Evolutionary conservation across 2,113 vertebrate species (phyloP).

Genomic region (Arenaria interpres): DNA sequence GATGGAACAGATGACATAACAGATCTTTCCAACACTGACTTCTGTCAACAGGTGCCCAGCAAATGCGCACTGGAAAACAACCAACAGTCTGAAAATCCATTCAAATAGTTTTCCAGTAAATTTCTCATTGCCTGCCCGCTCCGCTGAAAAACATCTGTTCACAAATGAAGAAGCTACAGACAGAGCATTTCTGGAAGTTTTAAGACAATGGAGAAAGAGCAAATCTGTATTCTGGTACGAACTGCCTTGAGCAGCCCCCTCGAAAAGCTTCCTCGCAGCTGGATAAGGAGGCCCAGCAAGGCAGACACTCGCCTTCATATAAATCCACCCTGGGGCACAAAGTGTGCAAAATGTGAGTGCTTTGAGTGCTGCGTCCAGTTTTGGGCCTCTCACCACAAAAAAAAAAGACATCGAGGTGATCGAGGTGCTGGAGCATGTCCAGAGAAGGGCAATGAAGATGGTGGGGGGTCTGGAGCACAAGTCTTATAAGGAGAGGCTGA

Average conservation of each 20-base stretch:
- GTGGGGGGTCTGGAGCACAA: too few relatives aligned
- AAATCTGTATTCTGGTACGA: rapidly evolving
- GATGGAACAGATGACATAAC: neutral
- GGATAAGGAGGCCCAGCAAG: neutral
- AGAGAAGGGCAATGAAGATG: too few relatives aligned
- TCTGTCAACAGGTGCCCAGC: conserved; percentile 39
- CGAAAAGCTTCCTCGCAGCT: neutral
- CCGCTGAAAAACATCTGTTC: conserved; percentile 41
- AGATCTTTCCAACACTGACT: conserved; percentile 6
- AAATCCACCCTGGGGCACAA: neutral
- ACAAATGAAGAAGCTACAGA: neutral
- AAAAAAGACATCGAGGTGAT: too few relatives aligned
- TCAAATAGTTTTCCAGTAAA: conserved; percentile 12
- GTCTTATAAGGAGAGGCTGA: too few relatives aligned
- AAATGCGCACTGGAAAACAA: neutral
- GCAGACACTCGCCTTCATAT: neutral
- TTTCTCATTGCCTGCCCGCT: neutral
- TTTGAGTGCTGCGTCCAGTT: too few relatives aligned
- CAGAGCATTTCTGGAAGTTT: neutral
- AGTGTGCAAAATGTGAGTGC: too few relatives aligned
- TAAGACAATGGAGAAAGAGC: neutral
- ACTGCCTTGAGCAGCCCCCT: neutral
- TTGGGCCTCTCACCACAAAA: too few relatives aligned
- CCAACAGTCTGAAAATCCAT: neutral
- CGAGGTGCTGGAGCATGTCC: too few relatives aligned